Evolutionary conservation across 64 coral and sea anemone species (phyloP), one percentile per base, ranked within the genome.

Genomic region (Cladopsammia gracilis): DNA sequence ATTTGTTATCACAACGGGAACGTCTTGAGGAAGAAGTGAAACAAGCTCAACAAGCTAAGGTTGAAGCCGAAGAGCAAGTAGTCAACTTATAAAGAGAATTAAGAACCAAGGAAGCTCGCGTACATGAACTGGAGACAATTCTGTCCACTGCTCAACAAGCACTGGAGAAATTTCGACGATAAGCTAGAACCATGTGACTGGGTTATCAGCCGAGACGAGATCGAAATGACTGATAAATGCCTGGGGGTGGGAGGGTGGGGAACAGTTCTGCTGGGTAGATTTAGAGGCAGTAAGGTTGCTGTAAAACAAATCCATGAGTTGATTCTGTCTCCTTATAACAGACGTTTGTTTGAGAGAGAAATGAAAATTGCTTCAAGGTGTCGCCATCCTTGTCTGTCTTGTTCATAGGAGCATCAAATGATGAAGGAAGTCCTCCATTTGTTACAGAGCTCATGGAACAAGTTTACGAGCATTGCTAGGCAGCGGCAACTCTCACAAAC

Each of bases 231-330:
- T n/a, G n/a, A n/a, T n/a, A n/a, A n/a, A n/a, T n/a, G n/a, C n/a
- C n/a, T n/a, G n/a, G n/a, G n/a, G n/a, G n/a, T n/a, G n/a, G n/a
- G n/a, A n/a, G n/a, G n/a, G n/a, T n/a, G n/a, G n/a, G n/a, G n/a
- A n/a, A n/a, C n/a, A n/a, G n/a, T n/a, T n/a, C n/a, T n/a, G n/a
- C n/a, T n/a, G n/a, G n/a, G n/a, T n/a, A n/a, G n/a, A n/a, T n/a
- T n/a, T n/a, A n/a, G n/a, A n/a, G n/a, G n/a, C n/a, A n/a, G n/a
- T n/a, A n/a, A n/a, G n/a, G n/a, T n/a, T n/a, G n/a, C n/a, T n/a
- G n/a, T n/a, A n/a, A 95, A 95, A 51, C 93, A 95, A 71, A 87
- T 95, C 61, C 88, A 95, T 14, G 88, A 95, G 2, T 53, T 95
- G 25, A 90, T 95, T 69, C 50, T 95, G 4, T 95, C 88, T 15